Percentiles rank a stretch among this genome's conserved stretches.
phyloP scores from a whole-genome alignment of 2,113 vertebrate genomes.

The Holacanthus passer region DNA sequence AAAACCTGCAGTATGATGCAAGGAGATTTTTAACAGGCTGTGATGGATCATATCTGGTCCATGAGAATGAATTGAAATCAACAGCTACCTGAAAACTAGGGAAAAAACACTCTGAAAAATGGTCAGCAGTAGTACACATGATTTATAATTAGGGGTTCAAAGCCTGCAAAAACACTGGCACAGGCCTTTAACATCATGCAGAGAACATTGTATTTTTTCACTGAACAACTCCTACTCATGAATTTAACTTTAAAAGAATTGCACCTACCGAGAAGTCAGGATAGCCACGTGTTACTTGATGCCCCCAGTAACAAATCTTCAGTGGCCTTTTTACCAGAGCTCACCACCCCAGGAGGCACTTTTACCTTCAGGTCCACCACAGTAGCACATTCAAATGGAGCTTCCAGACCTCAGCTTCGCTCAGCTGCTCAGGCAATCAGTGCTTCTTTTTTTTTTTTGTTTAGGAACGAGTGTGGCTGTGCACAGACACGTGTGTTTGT shows the following conservation, averaged over 20 bases:
- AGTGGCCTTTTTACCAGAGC: constrained; percentile 58
- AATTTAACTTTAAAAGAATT: not conserved
- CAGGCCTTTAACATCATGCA: not conserved
- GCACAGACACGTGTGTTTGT: constrained; percentile 61
- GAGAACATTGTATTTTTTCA: not conserved
- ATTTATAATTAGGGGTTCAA: not conserved
- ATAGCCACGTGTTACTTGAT: constrained; percentile 65
- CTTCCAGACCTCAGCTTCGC: constrained; percentile 75
- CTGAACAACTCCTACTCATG: not conserved
- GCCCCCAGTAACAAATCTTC: constrained; percentile 70
- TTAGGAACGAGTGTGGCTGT: constrained; percentile 30
- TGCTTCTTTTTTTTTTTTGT: constrained; percentile 31
- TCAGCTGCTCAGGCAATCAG: constrained; percentile 85
- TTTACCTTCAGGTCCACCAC: constrained; percentile 52
- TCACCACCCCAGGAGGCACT: constrained; percentile 56
- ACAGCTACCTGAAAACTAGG: not conserved
- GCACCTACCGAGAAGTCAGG: constrained; percentile 3
- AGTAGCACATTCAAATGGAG: constrained; percentile 72
- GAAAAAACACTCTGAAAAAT: not conserved
- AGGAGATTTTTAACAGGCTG: not conserved
- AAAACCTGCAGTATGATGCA: not conserved
- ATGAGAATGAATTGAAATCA: not conserved
- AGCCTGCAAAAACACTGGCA: not conserved
- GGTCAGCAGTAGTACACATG: not conserved
- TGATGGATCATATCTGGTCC: not conserved